Base-by-base conservation (phyloP, 2,113 vertebrate genomes). In the Ageneiosus marmoratus region DNA sequence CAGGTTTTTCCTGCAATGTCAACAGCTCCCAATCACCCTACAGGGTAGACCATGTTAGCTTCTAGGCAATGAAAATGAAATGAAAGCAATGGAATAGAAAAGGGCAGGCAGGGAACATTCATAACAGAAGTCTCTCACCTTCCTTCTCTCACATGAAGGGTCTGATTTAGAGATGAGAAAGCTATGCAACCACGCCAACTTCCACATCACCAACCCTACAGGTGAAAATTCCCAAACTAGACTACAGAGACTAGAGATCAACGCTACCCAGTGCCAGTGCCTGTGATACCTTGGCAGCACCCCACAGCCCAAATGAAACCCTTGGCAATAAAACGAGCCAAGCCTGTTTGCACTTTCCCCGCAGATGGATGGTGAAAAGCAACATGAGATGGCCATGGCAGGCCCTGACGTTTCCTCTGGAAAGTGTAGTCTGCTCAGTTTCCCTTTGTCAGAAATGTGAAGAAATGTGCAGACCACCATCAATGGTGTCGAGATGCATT, bases 331-430 rank as follows among this genome's bases (percentile, higher is more conserved):
- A 94, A 93, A 89, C 77, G 83, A 89, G 76, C 90, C 84, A 77
- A 89, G 81, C 84, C 92, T 94, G 92, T 93, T 92, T 93, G 88
- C 93, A 92, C 92, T 91, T 84, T 91, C 86, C 88, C 90, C 87
- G 85, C 90, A 93, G 90, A 92, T 87, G 90, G 89, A 91, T 91
- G 92, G 89, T 91, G 90, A 93, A 92, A 92, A 88, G 91, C 90
- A 94, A 93, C 83, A 86, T 88, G 87, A 92, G 89, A 84, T 65
- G 77, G 85, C 88, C 79, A 82, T 67, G 81, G 88, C 87, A 88
- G 82, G 86, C 85, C 86, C 73, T 81, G 79, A 87, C 81, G 83
- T 86, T 79, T 79, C 29, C 73, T 63, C 37, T 63, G 41, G 58
- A 79, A 79, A 74, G 87, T 86, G 60, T 84, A 84, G 79, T 91